These are phyloP conservation scores for Phoenicopterus ruber DNA, from an alignment of 2,113 vertebrate species.

Conservation along the genomic window DNA sequence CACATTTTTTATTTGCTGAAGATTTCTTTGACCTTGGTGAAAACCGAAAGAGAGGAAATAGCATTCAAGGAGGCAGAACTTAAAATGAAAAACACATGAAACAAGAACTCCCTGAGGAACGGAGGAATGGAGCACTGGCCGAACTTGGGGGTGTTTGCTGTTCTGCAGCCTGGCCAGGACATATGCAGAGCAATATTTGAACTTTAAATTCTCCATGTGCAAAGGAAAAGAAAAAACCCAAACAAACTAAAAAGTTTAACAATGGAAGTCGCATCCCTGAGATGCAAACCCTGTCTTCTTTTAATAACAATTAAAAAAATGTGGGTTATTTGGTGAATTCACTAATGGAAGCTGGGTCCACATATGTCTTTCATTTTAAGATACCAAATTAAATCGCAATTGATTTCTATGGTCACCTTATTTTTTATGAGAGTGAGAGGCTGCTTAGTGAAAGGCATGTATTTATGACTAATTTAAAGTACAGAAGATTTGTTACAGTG, in stretches of 20 bases:
- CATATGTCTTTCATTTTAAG: slow-evolving; percentile 55
- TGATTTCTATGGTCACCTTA: slow-evolving; percentile 7
- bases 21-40: slow-evolving; percentile 71
- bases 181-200: neutral
- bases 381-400: slow-evolving; percentile 27
- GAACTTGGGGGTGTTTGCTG: slow-evolving; percentile 41
- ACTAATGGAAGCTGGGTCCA: neutral
- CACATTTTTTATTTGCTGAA: slow-evolving; percentile 67
- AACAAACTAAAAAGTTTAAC: neutral
- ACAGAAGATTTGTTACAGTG: slow-evolving; percentile 34
- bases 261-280: neutral
- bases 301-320: neutral
- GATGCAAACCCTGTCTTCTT: neutral
- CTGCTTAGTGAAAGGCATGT: neutral
- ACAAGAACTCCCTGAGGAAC: slow-evolving; percentile 45
- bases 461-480: slow-evolving; percentile 45
- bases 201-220: neutral
- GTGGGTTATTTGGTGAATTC: slow-evolving; percentile 1
- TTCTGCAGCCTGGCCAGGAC: neutral
- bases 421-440: neutral
- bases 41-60: slow-evolving; percentile 73
- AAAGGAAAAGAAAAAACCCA: neutral
- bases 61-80: slow-evolving; percentile 63
- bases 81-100: slow-evolving; percentile 77
- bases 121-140: slow-evolving; percentile 48